phyloP scores from a whole-genome alignment of 2,888 invertebrate genomes.

The Conomelus anceps region DNA sequence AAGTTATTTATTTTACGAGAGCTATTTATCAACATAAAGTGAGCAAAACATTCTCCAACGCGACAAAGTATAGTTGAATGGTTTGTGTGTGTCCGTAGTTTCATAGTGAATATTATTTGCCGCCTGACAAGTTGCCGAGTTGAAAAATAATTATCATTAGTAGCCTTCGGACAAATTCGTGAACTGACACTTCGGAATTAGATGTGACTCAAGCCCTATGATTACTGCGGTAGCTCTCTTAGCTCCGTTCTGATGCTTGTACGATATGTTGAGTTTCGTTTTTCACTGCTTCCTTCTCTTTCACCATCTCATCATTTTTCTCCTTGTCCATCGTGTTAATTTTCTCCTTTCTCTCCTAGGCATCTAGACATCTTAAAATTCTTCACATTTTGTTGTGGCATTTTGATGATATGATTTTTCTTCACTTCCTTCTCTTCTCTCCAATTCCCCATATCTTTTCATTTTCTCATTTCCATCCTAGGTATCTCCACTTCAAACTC shows the following conservation, averaged over 20 bases:
- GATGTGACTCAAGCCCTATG: not conserved
- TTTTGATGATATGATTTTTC: not conserved
- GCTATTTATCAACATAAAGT: not conserved
- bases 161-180: not conserved
- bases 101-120: not conserved
- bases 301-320: not conserved
- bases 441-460: no score
- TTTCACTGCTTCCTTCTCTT: not conserved
- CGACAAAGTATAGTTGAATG: not conserved
- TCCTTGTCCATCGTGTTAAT: not conserved
- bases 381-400: not conserved
- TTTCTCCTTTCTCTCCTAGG: no score
- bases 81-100: not conserved
- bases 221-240: not conserved
- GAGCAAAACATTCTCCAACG: not conserved
- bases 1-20: not conserved
- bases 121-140: not conserved
- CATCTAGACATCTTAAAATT: no score
- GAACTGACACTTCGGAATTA: not conserved
- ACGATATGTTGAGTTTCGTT: not conserved
- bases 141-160: not conserved
- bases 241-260: not conserved
- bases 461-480: no score
- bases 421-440: not conserved
- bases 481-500: no score